Evolutionary conservation across 2,888 invertebrate genomes (phyloP), one percentile per base, ranked within the genome.

Genomic region (Rhamphomyia laevipes): DNA sequence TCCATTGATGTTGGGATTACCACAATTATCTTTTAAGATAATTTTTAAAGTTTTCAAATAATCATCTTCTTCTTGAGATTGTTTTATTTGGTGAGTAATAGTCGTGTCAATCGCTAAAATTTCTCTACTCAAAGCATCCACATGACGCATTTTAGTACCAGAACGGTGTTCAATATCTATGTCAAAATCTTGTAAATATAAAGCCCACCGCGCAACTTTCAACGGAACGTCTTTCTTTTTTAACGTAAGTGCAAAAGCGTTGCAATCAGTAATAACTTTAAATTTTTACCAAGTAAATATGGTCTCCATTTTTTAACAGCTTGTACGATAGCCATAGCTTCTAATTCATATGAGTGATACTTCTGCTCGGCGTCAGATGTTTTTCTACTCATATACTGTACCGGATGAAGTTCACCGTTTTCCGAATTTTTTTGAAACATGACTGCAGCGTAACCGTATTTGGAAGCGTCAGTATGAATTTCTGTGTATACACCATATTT

Each of bases 291-390:
- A 7, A 61, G 33, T 4, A 58, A 52, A 55, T 60, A 62, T 38
- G 58, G 51, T 1, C 60, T 49, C 44, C 59, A 61, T 42, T 58
- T 61, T 40, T 57, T 57, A 3, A 58, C n/a, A 2, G 60, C 57
- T 37, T 51, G 51, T 2, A 61, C 48, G 5, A 63, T 52, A 0
- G 61, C 60, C 1, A 58, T n/a, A n/a, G n/a, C n/a, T n/a, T n/a
- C n/a, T n/a, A n/a, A n/a, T n/a, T n/a, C n/a, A n/a, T n/a, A n/a
- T n/a, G n/a, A n/a, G n/a, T n/a, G n/a, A n/a, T n/a, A n/a, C n/a
- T n/a, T n/a, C n/a, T n/a, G n/a, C n/a, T n/a, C n/a, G n/a, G n/a
- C n/a, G n/a, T n/a, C n/a, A n/a, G n/a, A n/a, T n/a, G n/a, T n/a
- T n/a, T n/a, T n/a, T n/a, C n/a, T n/a, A n/a, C n/a, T n/a, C n/a